A percentile compares a stretch with the other conserved stretches of the same genome.
Conservation (phyloP, 2,888 invertebrate species). For the Thera obeliscata region DNA sequence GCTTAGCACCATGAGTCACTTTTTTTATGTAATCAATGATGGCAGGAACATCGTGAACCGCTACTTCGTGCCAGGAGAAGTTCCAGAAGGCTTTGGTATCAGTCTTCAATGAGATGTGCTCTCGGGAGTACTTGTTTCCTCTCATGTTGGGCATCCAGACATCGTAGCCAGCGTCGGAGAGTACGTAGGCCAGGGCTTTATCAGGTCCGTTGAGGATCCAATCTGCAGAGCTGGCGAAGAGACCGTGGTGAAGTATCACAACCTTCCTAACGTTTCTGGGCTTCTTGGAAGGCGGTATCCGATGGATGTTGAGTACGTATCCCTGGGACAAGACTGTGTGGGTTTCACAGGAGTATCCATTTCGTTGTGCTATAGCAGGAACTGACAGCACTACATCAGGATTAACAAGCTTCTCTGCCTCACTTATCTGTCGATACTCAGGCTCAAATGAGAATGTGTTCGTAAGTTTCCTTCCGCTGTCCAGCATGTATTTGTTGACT, state of each 20-base stretch:
- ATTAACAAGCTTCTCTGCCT: slow-evolving; percentile 52
- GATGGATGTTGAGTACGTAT: slow-evolving; percentile 91
- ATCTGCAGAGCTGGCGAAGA: slow-evolving; percentile 90
- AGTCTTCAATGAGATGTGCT: slow-evolving; percentile 83
- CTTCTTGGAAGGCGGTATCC: slow-evolving; percentile 87
- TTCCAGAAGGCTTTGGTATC: slow-evolving; percentile 88
- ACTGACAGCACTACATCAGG: slow-evolving; percentile 68
- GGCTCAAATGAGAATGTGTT: slow-evolving; percentile 60
- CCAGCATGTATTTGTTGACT: slow-evolving; percentile 61
- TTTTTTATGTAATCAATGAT: slow-evolving; percentile 87
- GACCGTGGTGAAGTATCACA: slow-evolving; percentile 91
- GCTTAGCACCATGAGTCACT: slow-evolving; percentile 58
- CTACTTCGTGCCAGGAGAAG: slow-evolving; percentile 95
- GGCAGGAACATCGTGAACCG: slow-evolving; percentile 93
- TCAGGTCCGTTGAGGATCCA: slow-evolving; percentile 90
- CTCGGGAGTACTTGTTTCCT: slow-evolving; percentile 90
- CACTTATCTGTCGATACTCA: slow-evolving; percentile 42
- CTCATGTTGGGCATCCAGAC: slow-evolving; percentile 94
- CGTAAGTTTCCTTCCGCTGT: slow-evolving; percentile 55
- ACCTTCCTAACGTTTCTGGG: slow-evolving; percentile 56
- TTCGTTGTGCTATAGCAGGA: slow-evolving; percentile 69
- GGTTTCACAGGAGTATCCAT: slow-evolving; percentile 89
- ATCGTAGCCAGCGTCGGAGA: slow-evolving; percentile 89
- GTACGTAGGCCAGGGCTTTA: slow-evolving; percentile 86
- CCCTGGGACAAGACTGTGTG: slow-evolving; percentile 91